A percentile compares a stretch with the other conserved stretches of the same genome.
These are phyloP conservation scores for Lamellibrachia columna DNA, from an alignment of 2,888 invertebrate species.

Conservation along the genomic window DNA sequence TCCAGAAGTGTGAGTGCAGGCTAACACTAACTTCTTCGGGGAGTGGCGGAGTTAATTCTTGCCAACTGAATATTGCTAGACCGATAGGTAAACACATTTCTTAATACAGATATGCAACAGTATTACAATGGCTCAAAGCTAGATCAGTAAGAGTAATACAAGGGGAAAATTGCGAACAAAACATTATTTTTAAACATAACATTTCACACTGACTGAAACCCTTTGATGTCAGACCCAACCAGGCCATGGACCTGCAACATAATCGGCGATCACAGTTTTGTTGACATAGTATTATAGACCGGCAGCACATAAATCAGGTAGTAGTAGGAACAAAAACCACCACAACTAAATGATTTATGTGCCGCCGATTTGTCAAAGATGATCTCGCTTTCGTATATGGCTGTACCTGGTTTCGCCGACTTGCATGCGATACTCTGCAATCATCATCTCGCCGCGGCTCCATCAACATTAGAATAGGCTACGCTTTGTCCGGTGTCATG, in stretches of 20 bases:
- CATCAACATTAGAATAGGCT: no score
- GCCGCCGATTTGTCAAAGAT: background rate
- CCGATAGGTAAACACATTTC: background rate
- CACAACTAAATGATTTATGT: background rate
- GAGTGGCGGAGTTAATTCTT: background rate
- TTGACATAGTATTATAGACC: background rate
- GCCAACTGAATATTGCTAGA: background rate
- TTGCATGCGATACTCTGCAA: background rate
- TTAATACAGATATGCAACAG: background rate
- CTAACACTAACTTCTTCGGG: background rate
- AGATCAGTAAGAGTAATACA: background rate
- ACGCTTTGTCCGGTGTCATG: no score
- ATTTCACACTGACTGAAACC: background rate
- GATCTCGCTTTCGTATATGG: background rate
- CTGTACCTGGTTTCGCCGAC: background rate
- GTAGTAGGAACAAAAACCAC: background rate
- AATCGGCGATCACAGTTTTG: background rate
- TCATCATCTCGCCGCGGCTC: no score
- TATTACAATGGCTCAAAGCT: background rate
- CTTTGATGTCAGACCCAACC: background rate
- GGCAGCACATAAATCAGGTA: background rate
- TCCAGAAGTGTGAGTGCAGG: background rate
- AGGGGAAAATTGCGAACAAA: background rate
- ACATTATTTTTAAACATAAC: background rate
- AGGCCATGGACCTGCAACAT: background rate